phyloP scores from a whole-genome alignment of 2,888 invertebrate genomes.

The Poecilus cupreus region DNA sequence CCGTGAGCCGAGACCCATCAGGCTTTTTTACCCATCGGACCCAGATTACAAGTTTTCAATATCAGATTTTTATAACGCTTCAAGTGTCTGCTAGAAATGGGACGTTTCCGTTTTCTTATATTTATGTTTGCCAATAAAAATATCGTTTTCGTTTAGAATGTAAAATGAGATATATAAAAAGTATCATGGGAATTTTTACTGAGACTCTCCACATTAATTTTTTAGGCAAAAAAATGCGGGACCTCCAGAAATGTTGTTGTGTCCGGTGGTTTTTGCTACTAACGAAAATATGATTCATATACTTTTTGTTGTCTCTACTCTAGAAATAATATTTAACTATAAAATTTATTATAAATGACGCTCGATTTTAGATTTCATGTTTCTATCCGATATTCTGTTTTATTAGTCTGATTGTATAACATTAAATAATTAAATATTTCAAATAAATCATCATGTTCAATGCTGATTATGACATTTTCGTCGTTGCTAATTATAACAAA shows the following conservation, averaged over 20 bases:
- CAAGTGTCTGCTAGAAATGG: conserved; percentile 3
- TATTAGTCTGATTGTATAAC: too few species aligned
- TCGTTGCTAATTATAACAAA: too few species aligned
- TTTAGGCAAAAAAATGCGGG: neutral
- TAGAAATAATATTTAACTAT: too few species aligned
- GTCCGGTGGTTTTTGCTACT: conserved; percentile 24
- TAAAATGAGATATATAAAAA: conserved; percentile 32
- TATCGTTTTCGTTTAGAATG: conserved; percentile 29
- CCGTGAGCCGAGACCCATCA: neutral
- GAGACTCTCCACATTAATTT: conserved; percentile 11
- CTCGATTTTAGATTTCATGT: too few species aligned
- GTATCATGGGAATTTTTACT: conserved; percentile 30
- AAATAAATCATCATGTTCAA: too few species aligned
- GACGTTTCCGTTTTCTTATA: conserved; percentile 46
- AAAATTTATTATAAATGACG: too few species aligned
- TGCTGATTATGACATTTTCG: too few species aligned
- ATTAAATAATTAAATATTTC: too few species aligned
- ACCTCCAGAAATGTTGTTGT: neutral
- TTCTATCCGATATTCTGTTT: too few species aligned
- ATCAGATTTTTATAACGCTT: conserved; percentile 53
- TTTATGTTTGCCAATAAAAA: conserved; percentile 43
- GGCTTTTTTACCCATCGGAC: conserved; percentile 14
- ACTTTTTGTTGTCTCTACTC: neutral
- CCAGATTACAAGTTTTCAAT: conserved; percentile 45
- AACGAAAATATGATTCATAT: conserved; percentile 8